Percentiles rank a stretch among this genome's conserved stretches.
These are phyloP conservation scores for Cephonodes hylas DNA, from an alignment of 2,888 invertebrate genomes.

Conservation along the genomic window DNA sequence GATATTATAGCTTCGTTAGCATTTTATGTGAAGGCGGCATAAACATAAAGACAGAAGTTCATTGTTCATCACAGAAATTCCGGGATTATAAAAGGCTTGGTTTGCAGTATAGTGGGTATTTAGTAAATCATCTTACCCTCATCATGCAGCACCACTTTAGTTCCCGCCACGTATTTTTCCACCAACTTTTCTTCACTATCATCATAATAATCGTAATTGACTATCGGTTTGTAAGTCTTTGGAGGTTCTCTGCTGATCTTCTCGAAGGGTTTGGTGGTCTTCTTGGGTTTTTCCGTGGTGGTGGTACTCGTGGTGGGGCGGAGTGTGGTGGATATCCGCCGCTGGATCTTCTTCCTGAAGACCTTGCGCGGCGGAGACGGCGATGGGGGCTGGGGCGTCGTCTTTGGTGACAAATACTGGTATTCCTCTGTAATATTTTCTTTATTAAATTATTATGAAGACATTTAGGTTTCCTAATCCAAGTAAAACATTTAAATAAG, in stretches of 20 bases:
- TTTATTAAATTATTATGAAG: no score
- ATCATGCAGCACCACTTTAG: slow-evolving; percentile 79
- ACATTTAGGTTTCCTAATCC: no score
- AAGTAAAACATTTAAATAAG: no score
- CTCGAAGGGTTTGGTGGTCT: slow-evolving; percentile 51
- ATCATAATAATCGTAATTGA: slow-evolving; percentile 87
- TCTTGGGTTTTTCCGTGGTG: slow-evolving; percentile 26
- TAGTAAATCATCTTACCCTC: slow-evolving; percentile 58
- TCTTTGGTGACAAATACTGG: slow-evolving; percentile 66
- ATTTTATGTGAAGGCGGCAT: no score
- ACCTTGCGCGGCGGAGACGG: slow-evolving; percentile 40
- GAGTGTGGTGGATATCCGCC: slow-evolving; percentile 61
- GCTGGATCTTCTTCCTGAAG: slow-evolving; percentile 57
- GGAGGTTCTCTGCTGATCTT: slow-evolving; percentile 44
- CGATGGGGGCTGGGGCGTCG: slow-evolving; percentile 50
- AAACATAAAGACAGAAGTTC: no score
- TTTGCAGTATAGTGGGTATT: no score
- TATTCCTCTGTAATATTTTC: slow-evolving; percentile 76
- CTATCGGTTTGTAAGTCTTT: slow-evolving; percentile 54
- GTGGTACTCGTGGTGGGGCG: slow-evolving; percentile 37
- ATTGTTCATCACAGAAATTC: no score
- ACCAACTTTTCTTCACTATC: slow-evolving; percentile 82
- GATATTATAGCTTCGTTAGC: no score
- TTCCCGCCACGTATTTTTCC: slow-evolving; percentile 70
- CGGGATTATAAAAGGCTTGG: no score